These are phyloP conservation scores for Strigamia maritima DNA, from an alignment of 2,888 invertebrate genomes.

Conservation along the genomic window DNA sequence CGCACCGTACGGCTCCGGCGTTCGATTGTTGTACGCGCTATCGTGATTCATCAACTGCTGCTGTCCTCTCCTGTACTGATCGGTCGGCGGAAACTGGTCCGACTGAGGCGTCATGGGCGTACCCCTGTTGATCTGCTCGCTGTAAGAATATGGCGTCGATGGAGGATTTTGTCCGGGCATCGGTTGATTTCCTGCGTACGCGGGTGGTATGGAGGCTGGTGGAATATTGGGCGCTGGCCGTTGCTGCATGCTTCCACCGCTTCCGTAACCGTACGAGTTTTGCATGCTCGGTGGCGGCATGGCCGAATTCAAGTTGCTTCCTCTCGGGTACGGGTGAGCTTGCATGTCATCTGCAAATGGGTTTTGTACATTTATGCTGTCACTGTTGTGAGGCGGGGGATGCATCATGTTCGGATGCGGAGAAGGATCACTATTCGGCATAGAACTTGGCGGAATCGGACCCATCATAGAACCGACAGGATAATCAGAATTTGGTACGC, in stretches of 20 bases:
- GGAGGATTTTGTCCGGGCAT: slow-evolving; percentile 35
- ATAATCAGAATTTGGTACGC: slow-evolving; percentile 37
- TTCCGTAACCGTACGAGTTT: slow-evolving; percentile 37
- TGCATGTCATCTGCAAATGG: slow-evolving; percentile 50
- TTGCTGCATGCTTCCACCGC: slow-evolving; percentile 33
- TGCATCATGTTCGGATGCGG: slow-evolving; percentile 37
- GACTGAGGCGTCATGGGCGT: slow-evolving; percentile 22
- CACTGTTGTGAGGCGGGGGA: slow-evolving; percentile 42
- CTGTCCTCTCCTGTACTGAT: slow-evolving; percentile 53
- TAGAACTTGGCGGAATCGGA: slow-evolving; percentile 7
- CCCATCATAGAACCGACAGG: slow-evolving; percentile 15
- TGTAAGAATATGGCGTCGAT: slow-evolving; percentile 35
- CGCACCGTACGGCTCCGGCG: slow-evolving; percentile 39
- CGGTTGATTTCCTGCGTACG: slow-evolving; percentile 35
- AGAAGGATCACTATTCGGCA: slow-evolving; percentile 20
- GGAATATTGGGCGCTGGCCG: slow-evolving; percentile 37
- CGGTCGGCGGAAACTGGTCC: slow-evolving; percentile 39
- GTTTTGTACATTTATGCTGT: slow-evolving; percentile 52
- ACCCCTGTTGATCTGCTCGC: slow-evolving; percentile 39
- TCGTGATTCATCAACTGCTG: slow-evolving; percentile 41
- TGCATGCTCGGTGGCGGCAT: slow-evolving; percentile 38
- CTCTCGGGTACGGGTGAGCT: slow-evolving; percentile 36
- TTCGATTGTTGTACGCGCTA: slow-evolving; percentile 36
- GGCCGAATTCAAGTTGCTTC: slow-evolving; percentile 33
- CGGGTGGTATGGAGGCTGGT: slow-evolving; percentile 37